Evolutionary conservation across 2,888 invertebrate genomes (phyloP).

Genomic region (Nebria brevicollis): DNA sequence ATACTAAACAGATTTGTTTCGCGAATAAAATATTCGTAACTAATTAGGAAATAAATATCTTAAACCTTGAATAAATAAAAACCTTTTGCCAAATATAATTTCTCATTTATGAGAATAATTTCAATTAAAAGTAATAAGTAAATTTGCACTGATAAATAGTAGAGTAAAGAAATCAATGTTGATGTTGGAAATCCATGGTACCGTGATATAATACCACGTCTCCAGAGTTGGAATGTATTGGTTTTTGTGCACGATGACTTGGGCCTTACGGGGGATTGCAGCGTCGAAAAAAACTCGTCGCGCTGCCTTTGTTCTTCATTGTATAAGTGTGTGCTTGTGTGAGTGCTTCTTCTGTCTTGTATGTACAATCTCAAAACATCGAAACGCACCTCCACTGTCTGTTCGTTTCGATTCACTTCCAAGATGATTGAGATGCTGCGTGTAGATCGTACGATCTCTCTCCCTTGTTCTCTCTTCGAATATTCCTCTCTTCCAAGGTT

Average conservation of each 20-base stretch:
- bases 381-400: not conserved
- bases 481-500: not conserved
- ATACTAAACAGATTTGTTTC: too few relatives aligned
- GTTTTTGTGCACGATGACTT: not conserved
- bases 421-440: constrained; percentile 21
- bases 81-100: too few relatives aligned
- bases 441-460: not conserved
- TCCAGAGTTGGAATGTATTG: not conserved
- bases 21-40: too few relatives aligned
- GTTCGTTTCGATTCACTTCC: constrained; percentile 2
- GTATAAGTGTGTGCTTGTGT: not conserved
- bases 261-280: not conserved
- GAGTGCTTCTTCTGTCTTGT: constrained; percentile 6
- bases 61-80: too few relatives aligned
- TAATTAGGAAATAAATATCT: too few relatives aligned
- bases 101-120: too few relatives aligned
- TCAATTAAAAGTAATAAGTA: too few relatives aligned
- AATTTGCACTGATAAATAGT: too few relatives aligned
- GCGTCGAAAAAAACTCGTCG: not conserved
- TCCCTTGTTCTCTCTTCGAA: not conserved
- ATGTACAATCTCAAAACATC: constrained; percentile 21
- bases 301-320: not conserved
- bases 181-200: not conserved
- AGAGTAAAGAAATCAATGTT: not conserved
- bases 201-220: not conserved